Conservation (phyloP, 92 coral and sea anemone genomes). For the Muricea muricata region DNA sequence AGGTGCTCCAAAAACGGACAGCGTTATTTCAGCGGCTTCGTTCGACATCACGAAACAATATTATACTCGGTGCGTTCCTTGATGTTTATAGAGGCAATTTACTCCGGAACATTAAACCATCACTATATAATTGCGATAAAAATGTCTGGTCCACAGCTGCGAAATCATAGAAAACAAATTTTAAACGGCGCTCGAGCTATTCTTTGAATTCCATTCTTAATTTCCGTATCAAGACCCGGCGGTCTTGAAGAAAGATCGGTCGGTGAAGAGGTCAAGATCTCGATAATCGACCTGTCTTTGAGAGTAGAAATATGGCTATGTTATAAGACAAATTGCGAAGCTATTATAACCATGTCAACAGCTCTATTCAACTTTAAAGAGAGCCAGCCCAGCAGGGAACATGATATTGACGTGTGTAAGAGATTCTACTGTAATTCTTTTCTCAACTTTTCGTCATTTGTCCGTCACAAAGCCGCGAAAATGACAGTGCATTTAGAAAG, state of each 20-base stretch:
- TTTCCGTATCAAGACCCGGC: not conserved
- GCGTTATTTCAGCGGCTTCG: slow-evolving; percentile 12
- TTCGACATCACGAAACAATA: not conserved
- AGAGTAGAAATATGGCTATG: not conserved
- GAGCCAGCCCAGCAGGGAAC: not conserved
- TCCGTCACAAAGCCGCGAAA: not conserved
- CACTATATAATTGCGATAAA: not conserved
- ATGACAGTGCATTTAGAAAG: too few species aligned
- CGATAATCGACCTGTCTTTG: not conserved
- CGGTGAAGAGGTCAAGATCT: not conserved
- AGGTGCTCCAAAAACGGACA: slow-evolving; percentile 19
- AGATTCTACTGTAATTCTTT: not conserved
- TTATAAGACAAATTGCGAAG: not conserved
- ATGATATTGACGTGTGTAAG: not conserved
- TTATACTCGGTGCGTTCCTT: too few species aligned
- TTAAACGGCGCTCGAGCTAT: not conserved
- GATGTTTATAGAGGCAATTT: not conserved
- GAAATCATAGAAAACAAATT: not conserved
- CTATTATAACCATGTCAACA: not conserved
- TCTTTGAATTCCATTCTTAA: not conserved
- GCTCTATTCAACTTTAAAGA: not conserved
- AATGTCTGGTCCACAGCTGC: not conserved
- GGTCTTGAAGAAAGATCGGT: not conserved
- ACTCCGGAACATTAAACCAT: not conserved
- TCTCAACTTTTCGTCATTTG: not conserved